These are phyloP conservation scores for Hyppa rectilinea DNA, from an alignment of 2,888 invertebrate genomes.

Conservation along the genomic window DNA sequence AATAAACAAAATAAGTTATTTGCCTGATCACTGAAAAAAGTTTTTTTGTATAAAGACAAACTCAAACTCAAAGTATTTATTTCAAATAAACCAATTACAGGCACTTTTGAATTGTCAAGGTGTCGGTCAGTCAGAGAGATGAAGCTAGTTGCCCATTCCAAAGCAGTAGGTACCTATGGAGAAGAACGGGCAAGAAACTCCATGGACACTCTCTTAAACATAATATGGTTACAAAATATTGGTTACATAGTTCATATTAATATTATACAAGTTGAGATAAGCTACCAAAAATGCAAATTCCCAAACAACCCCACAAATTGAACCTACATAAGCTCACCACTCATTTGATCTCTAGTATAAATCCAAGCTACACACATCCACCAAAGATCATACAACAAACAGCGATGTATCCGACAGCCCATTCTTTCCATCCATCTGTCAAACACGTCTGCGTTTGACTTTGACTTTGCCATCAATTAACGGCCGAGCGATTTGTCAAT, in stretches of 20 bases:
- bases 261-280: not conserved
- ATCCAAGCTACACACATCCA: slow-evolving; percentile 1
- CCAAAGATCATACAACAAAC: slow-evolving; percentile 18
- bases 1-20: not conserved
- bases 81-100: too few relatives aligned
- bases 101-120: too few relatives aligned
- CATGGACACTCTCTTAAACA: too few relatives aligned
- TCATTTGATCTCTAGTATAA: not conserved
- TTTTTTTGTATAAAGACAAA: not conserved
- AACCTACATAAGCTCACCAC: not conserved
- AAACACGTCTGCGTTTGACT: slow-evolving; percentile 69
- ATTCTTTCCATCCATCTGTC: slow-evolving; percentile 68
- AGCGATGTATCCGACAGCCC: slow-evolving; percentile 33
- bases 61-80: too few relatives aligned
- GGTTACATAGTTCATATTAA: too few relatives aligned
- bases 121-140: too few relatives aligned
- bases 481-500: slow-evolving; percentile 78
- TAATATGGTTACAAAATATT: too few relatives aligned
- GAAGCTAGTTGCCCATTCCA: too few relatives aligned
- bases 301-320: not conserved
- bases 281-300: too few relatives aligned
- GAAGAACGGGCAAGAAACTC: too few relatives aligned
- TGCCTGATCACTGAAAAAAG: too few relatives aligned
- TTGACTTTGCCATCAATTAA: slow-evolving; percentile 73
- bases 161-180: too few relatives aligned